Evolutionary conservation across 2,113 vertebrate genomes (phyloP), one percentile per base, ranked within the genome.

Genomic region (Crypturellus undulatus): DNA sequence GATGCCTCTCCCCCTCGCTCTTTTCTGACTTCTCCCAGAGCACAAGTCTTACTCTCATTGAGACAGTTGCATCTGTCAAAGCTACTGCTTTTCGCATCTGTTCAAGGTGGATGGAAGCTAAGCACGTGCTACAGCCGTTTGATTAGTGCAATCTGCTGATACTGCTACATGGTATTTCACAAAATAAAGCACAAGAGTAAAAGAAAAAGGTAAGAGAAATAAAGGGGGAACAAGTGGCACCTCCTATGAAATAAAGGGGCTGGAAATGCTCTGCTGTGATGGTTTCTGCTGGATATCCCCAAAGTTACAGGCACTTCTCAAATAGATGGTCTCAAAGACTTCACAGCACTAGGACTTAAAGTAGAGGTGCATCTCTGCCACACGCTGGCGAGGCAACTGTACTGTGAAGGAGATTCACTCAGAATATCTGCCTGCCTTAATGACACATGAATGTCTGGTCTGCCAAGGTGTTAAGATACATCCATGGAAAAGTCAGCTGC

Each of bases 81-180:
- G n/a, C 34, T 80, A 56, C 68, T 42, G 6, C 42, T 38, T 75
- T 65, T 54, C 87, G 40, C 85, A 75, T 58, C 65, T 65, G 4
- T 26, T 93, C 42, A n/a, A 20, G 11, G 19, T 1, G 1, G 67
- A 73, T 71, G 43, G 67, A 94, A 90, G 51, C 63, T 82, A 69
- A 89, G 67, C 63, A 89, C 77, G 52, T 93, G 78, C 67, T 93
- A 75, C 92, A 92, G 91, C 89, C 89, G 56, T 56, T 71, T 87
- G 85, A 90, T 85, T 87, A 90, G 47, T 7, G 42, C 68, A 95
- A 82, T 49, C 91, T 94, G 93, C 59, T 92, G 68, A 52, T 92
- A 85, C 5, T 30, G 47, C 65, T 93, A 63, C 77, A 78, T 75
- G 79, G 10, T 90, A 78, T 67, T 94, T 92, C 75, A 83, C 69